Percentiles rank a stretch among this genome's conserved stretches.
Evolutionary conservation across 2,888 invertebrate species (phyloP).

Genomic region (Monochamus alternatus): DNA sequence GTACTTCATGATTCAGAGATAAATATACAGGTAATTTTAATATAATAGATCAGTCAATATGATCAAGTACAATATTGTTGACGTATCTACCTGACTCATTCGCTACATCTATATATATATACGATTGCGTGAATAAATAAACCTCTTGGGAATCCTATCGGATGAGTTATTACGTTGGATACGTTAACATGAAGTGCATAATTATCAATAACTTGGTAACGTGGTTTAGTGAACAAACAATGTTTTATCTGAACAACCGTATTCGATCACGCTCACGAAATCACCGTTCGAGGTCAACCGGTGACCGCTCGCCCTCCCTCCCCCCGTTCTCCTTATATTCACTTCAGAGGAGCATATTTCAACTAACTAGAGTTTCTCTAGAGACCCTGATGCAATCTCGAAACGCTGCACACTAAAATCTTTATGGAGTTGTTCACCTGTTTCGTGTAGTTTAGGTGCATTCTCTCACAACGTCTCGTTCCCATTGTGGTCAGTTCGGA

Average conservation of each 20-base stretch:
- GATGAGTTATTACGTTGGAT: not conserved
- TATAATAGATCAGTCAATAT: too few species aligned
- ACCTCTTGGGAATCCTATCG: not conserved
- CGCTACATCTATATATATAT: too few species aligned
- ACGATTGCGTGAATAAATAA: too few species aligned
- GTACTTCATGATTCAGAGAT: too few species aligned
- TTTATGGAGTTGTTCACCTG: slow-evolving; percentile 36
- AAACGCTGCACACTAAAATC: slow-evolving; percentile 7
- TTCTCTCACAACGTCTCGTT: slow-evolving; percentile 30
- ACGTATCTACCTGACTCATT: too few species aligned
- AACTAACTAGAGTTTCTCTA: slow-evolving; percentile 14
- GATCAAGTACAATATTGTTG: too few species aligned
- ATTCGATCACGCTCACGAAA: slow-evolving; percentile 6
- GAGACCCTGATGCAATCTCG: slow-evolving; percentile 25
- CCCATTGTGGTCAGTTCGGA: slow-evolving; percentile 27
- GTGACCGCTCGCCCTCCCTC: slow-evolving; percentile 15
- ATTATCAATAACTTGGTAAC: not conserved
- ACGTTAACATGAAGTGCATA: not conserved
- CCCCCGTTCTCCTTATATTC: not conserved
- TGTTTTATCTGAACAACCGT: not conserved
- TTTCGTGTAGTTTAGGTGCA: slow-evolving; percentile 17
- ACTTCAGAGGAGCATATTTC: not conserved
- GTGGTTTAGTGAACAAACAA: slow-evolving; percentile 9
- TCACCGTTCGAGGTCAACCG: slow-evolving; percentile 13
- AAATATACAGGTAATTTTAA: too few species aligned